These are phyloP conservation scores for Scelioninae gen. 2 DNA, from an alignment of 2,888 invertebrate genomes.

Conservation along the genomic window DNA sequence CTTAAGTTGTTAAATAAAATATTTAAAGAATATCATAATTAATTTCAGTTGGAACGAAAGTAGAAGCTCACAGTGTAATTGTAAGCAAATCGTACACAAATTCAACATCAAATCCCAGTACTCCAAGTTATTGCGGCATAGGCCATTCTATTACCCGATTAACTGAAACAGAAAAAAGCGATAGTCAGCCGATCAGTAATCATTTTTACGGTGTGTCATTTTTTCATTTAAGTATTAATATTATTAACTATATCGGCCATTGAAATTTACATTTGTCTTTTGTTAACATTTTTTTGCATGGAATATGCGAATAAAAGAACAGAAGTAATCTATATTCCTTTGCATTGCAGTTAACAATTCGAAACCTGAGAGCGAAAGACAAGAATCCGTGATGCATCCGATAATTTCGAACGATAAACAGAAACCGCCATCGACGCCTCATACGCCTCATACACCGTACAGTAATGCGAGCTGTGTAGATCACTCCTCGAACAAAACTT, in stretches of 20 bases:
- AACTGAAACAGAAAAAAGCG: slow-evolving; percentile 70
- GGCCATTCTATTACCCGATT: slow-evolving; percentile 71
- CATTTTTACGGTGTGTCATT: slow-evolving; percentile 70
- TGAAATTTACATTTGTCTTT: too few species aligned
- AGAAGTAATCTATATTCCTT: background rate
- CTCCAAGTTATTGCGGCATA: slow-evolving; percentile 70
- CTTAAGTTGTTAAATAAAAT: too few species aligned
- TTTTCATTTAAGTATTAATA: background rate
- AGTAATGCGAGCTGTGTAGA: slow-evolving; percentile 67
- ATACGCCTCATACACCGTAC: slow-evolving; percentile 71
- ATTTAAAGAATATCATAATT: background rate
- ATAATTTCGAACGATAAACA: slow-evolving; percentile 67
- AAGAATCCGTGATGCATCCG: slow-evolving; percentile 63
- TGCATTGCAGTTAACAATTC: slow-evolving; percentile 66
- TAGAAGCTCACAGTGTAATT: slow-evolving; percentile 77
- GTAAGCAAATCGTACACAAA: slow-evolving; percentile 76
- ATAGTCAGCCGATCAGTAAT: slow-evolving; percentile 66
- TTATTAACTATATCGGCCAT: background rate
- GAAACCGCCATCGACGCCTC: slow-evolving; percentile 71
- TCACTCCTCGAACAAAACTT: slow-evolving; percentile 66
- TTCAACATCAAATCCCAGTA: slow-evolving; percentile 68
- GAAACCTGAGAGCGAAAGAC: slow-evolving; percentile 70
- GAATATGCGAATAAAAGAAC: too few species aligned
- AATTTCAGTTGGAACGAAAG: slow-evolving; percentile 68
- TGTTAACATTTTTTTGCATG: too few species aligned